A percentile compares a stretch with the other conserved stretches of the same genome.
These are phyloP conservation scores for Rhinoderma darwinii DNA, from an alignment of 2,113 vertebrate genomes.

Conservation along the genomic window DNA sequence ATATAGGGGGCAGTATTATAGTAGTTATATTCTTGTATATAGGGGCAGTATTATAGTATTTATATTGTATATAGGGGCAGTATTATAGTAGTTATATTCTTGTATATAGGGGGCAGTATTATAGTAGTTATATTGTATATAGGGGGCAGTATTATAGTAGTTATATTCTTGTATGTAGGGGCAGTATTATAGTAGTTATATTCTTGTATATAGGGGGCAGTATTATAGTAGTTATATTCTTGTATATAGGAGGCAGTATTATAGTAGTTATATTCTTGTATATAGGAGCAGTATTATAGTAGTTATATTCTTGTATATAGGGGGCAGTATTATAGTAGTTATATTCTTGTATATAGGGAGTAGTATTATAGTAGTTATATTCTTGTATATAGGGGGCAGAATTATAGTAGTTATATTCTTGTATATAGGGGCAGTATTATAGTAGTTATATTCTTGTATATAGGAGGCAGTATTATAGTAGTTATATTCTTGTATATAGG, in stretches of 20 bases:
- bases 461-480: too few species aligned
- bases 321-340: not conserved
- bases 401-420: too few species aligned
- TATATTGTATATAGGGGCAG: not conserved
- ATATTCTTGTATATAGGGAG: too few species aligned
- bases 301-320: not conserved
- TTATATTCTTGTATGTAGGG: constrained; percentile 5
- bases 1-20: not conserved
- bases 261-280: not conserved
- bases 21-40: not conserved
- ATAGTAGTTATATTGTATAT: not conserved
- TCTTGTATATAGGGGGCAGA: too few species aligned
- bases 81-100: not conserved
- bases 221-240: constrained; percentile 1
- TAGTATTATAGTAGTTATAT: too few species aligned
- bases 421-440: too few species aligned
- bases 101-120: not conserved
- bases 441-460: too few species aligned
- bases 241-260: not conserved
- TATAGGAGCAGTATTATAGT: not conserved
- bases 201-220: not conserved
- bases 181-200: constrained; percentile 17
- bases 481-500: too few species aligned
- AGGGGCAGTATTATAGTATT: not conserved
- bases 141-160: constrained; percentile 7